These are phyloP conservation scores for Aricia agestis DNA, from an alignment of 1,140 invertebrate species.

Conservation along the genomic window DNA sequence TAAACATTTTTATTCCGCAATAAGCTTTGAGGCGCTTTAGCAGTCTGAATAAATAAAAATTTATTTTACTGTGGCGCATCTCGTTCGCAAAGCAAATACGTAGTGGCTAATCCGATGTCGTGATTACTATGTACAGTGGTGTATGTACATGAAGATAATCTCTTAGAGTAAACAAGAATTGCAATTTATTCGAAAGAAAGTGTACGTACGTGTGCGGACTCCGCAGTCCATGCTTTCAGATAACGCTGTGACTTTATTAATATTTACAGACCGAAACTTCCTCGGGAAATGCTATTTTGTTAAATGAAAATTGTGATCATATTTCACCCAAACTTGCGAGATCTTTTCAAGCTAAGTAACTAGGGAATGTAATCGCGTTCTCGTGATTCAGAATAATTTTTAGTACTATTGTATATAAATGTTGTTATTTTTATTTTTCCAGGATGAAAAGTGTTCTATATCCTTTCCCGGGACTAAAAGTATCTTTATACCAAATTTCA, in stretches of 20 bases:
- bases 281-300: constrained; percentile 22
- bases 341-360: neutral
- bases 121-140: constrained; percentile 23
- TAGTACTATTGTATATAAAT: no score
- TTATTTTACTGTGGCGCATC: neutral
- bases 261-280: constrained; percentile 33
- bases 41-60: constrained; percentile 1
- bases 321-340: constrained; percentile 19
- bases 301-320: constrained; percentile 32
- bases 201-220: constrained; percentile 42
- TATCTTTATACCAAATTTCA: no score
- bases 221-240: constrained; percentile 28
- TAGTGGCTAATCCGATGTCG: constrained; percentile 17
- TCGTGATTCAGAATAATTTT: no score
- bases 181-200: constrained; percentile 46
- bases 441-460: no score
- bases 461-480: no score
- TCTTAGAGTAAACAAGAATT: constrained; percentile 51
- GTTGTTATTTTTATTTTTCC: no score
- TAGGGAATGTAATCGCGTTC: neutral
- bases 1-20: neutral
- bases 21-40: neutral
- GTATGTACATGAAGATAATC: constrained; percentile 51
- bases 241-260: constrained; percentile 35
- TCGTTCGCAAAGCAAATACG: constrained; percentile 8